A percentile compares a stretch with the other conserved stretches of the same genome.
phyloP scores from a whole-genome alignment of 2,113 vertebrate genomes.

The Amblyornis subalaris region DNA sequence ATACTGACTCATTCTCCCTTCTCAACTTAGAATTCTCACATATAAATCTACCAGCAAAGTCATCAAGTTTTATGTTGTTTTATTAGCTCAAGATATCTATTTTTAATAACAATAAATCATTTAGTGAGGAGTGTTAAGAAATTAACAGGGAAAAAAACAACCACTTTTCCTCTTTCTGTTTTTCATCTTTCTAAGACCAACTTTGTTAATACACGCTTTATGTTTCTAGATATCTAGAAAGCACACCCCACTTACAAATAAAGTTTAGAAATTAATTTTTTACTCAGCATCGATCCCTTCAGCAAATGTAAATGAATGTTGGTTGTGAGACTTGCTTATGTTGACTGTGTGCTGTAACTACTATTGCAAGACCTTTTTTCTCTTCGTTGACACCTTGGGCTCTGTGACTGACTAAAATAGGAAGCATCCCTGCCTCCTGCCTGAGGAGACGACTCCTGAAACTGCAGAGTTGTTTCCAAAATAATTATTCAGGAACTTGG shows the following conservation, averaged over 20 bases:
- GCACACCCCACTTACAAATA: background rate
- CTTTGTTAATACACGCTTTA: background rate
- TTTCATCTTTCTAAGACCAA: background rate
- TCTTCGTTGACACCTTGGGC: background rate
- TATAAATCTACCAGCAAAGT: conserved; percentile 32
- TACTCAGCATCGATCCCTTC: background rate
- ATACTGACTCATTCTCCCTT: conserved; percentile 54
- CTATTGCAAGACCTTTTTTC: background rate
- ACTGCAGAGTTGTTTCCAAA: background rate
- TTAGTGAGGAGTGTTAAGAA: background rate
- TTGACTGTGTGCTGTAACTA: background rate
- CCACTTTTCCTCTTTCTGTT: background rate
- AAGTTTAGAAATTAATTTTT: background rate
- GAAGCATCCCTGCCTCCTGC: background rate
- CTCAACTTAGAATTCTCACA: conserved; percentile 24
- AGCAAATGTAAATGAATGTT: background rate
- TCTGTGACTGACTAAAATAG: background rate
- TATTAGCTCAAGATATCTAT: background rate
- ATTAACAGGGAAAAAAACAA: background rate
- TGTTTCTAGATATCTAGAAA: background rate
- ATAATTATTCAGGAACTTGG: background rate
- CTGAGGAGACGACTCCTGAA: background rate
- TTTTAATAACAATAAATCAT: background rate
- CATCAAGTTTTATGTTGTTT: background rate
- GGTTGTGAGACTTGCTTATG: background rate